Percentiles rank a stretch among this genome's conserved stretches.
Conservation (phyloP, 2,888 invertebrate genomes). For the Ischnura elegans region DNA sequence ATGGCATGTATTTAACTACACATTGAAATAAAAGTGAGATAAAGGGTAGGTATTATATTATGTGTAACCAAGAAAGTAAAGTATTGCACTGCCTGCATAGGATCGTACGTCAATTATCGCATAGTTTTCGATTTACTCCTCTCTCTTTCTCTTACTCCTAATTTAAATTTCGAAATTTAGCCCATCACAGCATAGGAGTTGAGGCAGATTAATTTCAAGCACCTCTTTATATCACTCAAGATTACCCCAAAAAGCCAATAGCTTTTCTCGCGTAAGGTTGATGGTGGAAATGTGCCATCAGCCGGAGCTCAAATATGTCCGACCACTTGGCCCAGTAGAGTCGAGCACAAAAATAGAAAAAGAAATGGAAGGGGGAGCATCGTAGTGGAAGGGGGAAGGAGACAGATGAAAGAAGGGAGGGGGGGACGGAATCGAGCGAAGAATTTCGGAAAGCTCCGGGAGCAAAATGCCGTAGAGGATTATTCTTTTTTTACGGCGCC, state of each 20-base stretch:
- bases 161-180: too few relatives aligned
- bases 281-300: background rate
- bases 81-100: too few relatives aligned
- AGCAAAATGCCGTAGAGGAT: slow-evolving; percentile 29
- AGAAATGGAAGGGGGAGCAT: background rate
- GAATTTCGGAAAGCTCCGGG: background rate
- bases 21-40: too few relatives aligned
- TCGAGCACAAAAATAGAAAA: background rate
- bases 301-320: background rate
- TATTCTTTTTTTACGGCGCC: slow-evolving; percentile 48
- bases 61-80: too few relatives aligned
- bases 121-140: too few relatives aligned
- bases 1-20: too few relatives aligned
- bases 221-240: background rate
- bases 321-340: background rate
- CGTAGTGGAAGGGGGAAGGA: background rate
- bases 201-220: background rate
- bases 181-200: background rate
- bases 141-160: too few relatives aligned
- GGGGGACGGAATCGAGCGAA: background rate
- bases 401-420: background rate
- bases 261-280: background rate
- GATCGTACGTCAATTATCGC: too few relatives aligned
- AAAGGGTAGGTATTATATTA: too few relatives aligned
- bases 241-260: slow-evolving; percentile 25